phyloP scores from a whole-genome alignment of 2,888 invertebrate species.

The Aphodius granarius region DNA sequence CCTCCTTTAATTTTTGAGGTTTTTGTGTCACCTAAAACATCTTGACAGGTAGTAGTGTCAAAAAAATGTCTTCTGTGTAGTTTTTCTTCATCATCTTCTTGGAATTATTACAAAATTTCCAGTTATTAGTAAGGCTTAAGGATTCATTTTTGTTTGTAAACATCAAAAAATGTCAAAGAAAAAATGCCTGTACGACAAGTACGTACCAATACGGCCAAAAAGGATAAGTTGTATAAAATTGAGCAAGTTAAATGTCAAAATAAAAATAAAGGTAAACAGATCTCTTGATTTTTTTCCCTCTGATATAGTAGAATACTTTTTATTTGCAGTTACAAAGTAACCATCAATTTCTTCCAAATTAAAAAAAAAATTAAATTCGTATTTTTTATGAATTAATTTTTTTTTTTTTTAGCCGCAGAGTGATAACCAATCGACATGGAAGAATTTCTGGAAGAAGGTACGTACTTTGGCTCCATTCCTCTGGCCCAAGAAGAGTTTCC shows the following conservation, averaged over 20 bases:
- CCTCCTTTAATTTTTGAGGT: background rate
- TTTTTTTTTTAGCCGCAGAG: slow-evolving; percentile 47
- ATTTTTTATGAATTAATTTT: slow-evolving; percentile 20
- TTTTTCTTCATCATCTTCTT: background rate
- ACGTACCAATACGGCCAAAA: slow-evolving; percentile 19
- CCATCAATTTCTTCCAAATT: slow-evolving; percentile 4
- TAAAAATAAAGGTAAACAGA: slow-evolving; percentile 20
- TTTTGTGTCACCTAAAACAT: background rate
- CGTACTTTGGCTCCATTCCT: slow-evolving; percentile 84
- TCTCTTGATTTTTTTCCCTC: slow-evolving; percentile 10
- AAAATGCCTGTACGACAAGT: slow-evolving; percentile 16
- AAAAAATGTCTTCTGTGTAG: background rate
- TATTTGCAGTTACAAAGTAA: slow-evolving; percentile 5
- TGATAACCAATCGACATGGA: slow-evolving; percentile 75
- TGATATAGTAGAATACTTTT: slow-evolving; percentile 6
- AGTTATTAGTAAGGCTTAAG: background rate
- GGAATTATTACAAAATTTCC: background rate
- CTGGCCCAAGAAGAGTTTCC: slow-evolving; percentile 84
- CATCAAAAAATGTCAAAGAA: slow-evolving; percentile 8
- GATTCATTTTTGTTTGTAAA: background rate
- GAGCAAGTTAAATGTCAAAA: slow-evolving; percentile 21
- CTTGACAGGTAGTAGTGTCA: background rate
- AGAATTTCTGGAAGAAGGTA: slow-evolving; percentile 76
- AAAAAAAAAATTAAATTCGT: slow-evolving; percentile 2
- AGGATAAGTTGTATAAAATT: slow-evolving; percentile 13